Evolutionary conservation across 2,888 invertebrate genomes (phyloP).

Genomic region (Ornithoptera priamus): DNA sequence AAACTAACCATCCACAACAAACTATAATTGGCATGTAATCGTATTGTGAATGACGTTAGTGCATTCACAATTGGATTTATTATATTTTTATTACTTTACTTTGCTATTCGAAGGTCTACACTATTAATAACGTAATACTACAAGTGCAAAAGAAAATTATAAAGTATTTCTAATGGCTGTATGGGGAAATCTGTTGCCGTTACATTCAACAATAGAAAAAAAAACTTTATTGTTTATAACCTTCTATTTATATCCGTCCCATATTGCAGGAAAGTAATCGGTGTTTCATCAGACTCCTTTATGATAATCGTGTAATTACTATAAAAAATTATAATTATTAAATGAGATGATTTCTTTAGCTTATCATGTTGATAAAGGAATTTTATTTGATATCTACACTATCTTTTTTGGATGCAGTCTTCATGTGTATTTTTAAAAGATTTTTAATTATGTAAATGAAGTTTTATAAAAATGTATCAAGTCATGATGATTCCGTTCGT

Average conservation of each 20-base stretch:
- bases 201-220: too few relatives aligned
- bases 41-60: neutral
- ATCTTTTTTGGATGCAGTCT: too few relatives aligned
- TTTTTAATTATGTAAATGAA: too few relatives aligned
- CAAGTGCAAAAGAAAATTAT: neutral
- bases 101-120: constrained; percentile 9
- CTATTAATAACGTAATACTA: constrained; percentile 6
- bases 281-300: neutral
- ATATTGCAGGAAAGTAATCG: neutral
- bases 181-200: too few relatives aligned
- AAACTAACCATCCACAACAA: neutral
- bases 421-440: too few relatives aligned
- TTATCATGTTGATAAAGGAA: too few relatives aligned
- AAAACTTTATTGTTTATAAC: neutral
- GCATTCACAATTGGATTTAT: constrained; percentile 23
- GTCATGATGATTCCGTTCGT: too few relatives aligned
- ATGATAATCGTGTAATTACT: too few relatives aligned
- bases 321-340: too few relatives aligned
- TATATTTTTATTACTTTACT: constrained; percentile 8
- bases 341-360: too few relatives aligned
- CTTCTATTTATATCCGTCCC: neutral
- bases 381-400: too few relatives aligned
- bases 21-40: neutral
- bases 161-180: neutral
- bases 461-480: too few relatives aligned